Evolutionary conservation across 2,113 vertebrate species (phyloP).

Genomic region (Quiscalus mexicanus): DNA sequence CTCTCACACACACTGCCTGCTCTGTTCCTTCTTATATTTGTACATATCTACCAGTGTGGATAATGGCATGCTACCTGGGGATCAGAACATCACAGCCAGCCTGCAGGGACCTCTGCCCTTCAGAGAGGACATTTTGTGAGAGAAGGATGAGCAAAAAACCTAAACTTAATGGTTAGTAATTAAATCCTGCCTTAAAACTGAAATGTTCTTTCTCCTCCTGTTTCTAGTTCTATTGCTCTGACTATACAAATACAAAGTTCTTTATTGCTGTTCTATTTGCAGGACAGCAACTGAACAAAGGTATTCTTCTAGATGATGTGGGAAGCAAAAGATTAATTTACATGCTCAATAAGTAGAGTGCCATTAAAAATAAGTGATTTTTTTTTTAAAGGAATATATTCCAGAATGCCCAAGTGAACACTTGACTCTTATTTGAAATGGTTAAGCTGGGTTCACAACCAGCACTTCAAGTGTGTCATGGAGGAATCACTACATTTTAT

Average conservation of each 20-base stretch:
- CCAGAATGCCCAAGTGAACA: background rate
- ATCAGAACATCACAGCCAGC: background rate
- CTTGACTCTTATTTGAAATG: background rate
- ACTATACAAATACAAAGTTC: background rate
- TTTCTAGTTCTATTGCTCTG: background rate
- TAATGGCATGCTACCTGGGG: background rate
- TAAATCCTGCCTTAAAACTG: background rate
- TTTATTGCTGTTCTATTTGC: background rate
- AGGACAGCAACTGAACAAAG: background rate
- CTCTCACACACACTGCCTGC: background rate
- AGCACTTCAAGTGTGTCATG: background rate
- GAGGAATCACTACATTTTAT: background rate
- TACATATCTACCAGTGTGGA: accelerated
- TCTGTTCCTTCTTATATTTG: too few species aligned
- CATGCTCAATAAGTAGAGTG: background rate
- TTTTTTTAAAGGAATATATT: background rate
- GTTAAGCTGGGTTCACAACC: background rate
- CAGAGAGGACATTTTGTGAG: background rate
- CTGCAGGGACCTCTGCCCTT: background rate
- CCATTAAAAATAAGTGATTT: background rate
- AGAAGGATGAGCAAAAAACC: background rate
- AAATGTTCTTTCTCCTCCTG: background rate
- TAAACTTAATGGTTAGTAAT: background rate
- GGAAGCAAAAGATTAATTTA: background rate
- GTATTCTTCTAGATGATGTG: background rate